A percentile compares a stretch with the other conserved stretches of the same genome.
These are phyloP conservation scores for Acridotheres tristis DNA, from an alignment of 2,797 vertebrate species.

Conservation along the genomic window DNA sequence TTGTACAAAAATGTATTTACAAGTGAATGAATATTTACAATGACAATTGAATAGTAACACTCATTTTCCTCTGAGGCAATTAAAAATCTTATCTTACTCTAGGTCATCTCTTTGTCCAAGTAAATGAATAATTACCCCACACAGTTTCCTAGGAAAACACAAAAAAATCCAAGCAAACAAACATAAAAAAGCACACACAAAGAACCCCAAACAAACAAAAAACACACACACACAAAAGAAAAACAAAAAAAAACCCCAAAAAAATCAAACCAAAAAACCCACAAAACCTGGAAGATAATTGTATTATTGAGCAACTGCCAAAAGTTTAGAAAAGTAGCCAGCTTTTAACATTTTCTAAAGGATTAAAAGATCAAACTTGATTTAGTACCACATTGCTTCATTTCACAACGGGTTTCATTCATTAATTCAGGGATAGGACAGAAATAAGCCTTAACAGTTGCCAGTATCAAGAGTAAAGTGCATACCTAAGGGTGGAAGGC, in stretches of 20 bases:
- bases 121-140: background rate
- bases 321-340: background rate
- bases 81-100: constrained; percentile 12
- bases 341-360: background rate
- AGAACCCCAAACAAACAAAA: too few relatives aligned
- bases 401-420: background rate
- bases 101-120: background rate
- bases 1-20: background rate
- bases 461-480: background rate
- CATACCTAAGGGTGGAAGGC: background rate
- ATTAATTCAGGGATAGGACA: background rate
- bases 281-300: background rate
- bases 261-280: too few relatives aligned
- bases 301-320: constrained; percentile 1
- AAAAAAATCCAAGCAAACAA: background rate
- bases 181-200: too few relatives aligned
- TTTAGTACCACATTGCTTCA: background rate
- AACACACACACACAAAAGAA: too few relatives aligned
- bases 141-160: background rate
- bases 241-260: too few relatives aligned
- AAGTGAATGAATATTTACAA: constrained; percentile 23
- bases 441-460: background rate
- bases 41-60: background rate
- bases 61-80: background rate
- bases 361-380: constrained; percentile 16